Base-by-base conservation (phyloP, 2,797 vertebrate species). In the Paedocypris micromegethes region DNA sequence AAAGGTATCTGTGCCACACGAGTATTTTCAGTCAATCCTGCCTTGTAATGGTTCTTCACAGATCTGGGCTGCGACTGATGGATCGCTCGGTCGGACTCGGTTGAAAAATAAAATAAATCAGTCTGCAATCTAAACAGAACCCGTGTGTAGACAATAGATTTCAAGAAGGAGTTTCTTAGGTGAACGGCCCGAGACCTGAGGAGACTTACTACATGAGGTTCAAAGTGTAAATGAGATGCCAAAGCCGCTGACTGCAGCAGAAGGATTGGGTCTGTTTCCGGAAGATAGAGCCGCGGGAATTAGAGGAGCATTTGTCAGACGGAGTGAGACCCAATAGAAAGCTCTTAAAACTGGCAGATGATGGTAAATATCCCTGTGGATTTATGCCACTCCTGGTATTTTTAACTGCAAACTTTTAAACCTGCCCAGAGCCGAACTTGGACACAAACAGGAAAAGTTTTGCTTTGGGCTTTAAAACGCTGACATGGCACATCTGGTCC, bases 271-370 rank as follows among this genome's bases (percentile, higher is more conserved):
- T 72, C 68, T 74, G 71, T 72, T 68, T 61, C 55, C 56, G 42
- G 55, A 44, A 76, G 75, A 76, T 72, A 73, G 78, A 69, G 71
- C 68, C 50, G 49, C 48, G 60, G 71, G 75, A 75, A 75, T 75
- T 75, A 74, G 72, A 77, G 64, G 67, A 72, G 73, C 63, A 68
- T 68, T 68, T 62, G 75, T 71, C 75, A 72, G 48, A 64, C n/a
- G 4, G 53, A 60, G 52, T 59, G 66, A 65, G 52, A 59, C 65
- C 63, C 39, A 57, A 61, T 70, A 55, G 70, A 73, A 68, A 70
- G 58, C 51, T 57, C 55, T 59, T 70, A 75, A 67, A 71, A 51
- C 67, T 56, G 53, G 47, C 58, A 54, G 73, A 57, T 58, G 48
- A 61, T 48, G 66, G 66, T 62, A 70, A 66, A 64, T 61, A 70